Base-by-base conservation (phyloP, 37 sponge, comb jelly and placozoan species). In the Theonella swinhoei region DNA sequence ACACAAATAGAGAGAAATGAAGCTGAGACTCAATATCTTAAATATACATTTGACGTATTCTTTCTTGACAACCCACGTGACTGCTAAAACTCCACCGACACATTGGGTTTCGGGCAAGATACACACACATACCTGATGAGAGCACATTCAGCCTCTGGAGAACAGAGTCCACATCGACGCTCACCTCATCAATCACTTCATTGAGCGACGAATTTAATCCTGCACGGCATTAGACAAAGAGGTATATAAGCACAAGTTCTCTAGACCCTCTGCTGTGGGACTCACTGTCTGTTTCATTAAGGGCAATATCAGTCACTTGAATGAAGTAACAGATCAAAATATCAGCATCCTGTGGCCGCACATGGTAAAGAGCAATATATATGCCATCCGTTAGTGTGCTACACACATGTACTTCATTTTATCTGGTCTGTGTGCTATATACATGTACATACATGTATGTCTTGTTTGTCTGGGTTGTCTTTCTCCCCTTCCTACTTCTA, bases 61-160 rank as follows among this genome's bases (percentile, higher is more conserved):
- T n/a, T n/a, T n/a, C n/a, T n/a, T n/a, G n/a, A n/a, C n/a, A n/a
- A n/a, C n/a, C n/a, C n/a, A n/a, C n/a, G n/a, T n/a, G n/a, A n/a
- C n/a, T n/a, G n/a, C n/a, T n/a, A n/a, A n/a, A n/a, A n/a, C n/a
- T n/a, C n/a, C n/a, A n/a, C n/a, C n/a, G n/a, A n/a, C n/a, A n/a
- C n/a, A n/a, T n/a, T n/a, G n/a, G n/a, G n/a, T n/a, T n/a, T n/a
- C n/a, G n/a, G n/a, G n/a, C 54, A 47, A 28, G 33, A 68, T 33
- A 68, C 33, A 68, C 69, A 68, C 29, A 32, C 76, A n/a, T 72
- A 82, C 82, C 82, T 31, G 64, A 34, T 20, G 61, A 39, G 60
- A 72, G 64, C 5, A 1, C 30, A 39, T 72, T 62, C 29, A 82
- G 38, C 20, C 58, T 37, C 43, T 24, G 5, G 38, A 82, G 60